A percentile compares a stretch with the other conserved stretches of the same genome.
Evolutionary conservation across 1,140 invertebrate species (phyloP).

Genomic region (Ooceraea biroi): DNA sequence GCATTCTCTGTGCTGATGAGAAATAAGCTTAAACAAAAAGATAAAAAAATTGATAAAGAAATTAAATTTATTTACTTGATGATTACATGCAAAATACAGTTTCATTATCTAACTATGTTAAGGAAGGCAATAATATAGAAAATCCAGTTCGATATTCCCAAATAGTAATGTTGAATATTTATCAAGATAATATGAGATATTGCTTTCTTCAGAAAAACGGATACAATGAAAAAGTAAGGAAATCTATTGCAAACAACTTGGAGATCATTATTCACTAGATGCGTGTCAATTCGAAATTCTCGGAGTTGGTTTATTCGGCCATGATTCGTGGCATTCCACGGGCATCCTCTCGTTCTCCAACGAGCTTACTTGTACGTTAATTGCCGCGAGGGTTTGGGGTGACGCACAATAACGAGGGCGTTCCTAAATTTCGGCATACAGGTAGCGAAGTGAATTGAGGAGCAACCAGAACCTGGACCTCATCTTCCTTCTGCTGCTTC

Average conservation of each 20-base stretch:
- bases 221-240: not conserved
- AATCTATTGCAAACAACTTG: not conserved
- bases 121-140: not conserved
- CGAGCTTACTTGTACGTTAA: conserved; percentile 61
- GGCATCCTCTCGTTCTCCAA: conserved; percentile 25
- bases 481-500: not conserved
- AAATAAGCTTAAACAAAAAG: not conserved
- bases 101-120: not conserved
- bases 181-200: not conserved
- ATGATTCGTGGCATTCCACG: conserved; percentile 3
- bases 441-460: conserved; percentile 65
- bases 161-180: conserved; percentile 9
- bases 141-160: not conserved
- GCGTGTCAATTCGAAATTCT: not conserved
- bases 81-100: not conserved
- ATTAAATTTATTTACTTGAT: not conserved
- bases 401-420: conserved; percentile 61
- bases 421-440: conserved; percentile 58
- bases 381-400: conserved; percentile 31
- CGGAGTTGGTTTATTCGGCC: conserved; percentile 14
- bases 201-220: not conserved
- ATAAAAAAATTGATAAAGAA: not conserved
- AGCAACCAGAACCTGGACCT: conserved; percentile 28
- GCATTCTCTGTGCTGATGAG: not conserved
- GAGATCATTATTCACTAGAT: not conserved